Evolutionary conservation across 2,888 invertebrate genomes (phyloP).

Genomic region (Parapristionchus giblindavisi): DNA sequence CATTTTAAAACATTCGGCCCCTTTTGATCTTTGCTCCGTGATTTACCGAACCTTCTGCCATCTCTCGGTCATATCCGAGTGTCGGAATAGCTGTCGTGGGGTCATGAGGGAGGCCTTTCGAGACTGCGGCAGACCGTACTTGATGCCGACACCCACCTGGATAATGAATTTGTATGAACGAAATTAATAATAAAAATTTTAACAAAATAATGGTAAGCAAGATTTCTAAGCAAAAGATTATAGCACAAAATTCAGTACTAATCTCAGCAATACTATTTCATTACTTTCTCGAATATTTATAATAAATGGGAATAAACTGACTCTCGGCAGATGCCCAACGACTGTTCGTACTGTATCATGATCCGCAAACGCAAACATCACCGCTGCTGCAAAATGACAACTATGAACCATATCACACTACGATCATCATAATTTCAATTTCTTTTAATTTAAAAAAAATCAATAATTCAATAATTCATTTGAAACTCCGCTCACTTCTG

Average conservation of each 20-base stretch:
- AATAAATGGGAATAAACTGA: conserved; percentile 79
- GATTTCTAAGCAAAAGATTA: too few relatives aligned
- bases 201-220: background rate
- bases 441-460: background rate
- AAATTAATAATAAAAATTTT: background rate
- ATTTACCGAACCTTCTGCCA: conserved; percentile 79
- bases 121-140: conserved; percentile 98
- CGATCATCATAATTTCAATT: background rate
- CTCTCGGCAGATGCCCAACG: conserved; percentile 93
- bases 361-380: conserved; percentile 97
- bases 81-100: conserved; percentile 95
- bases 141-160: conserved; percentile 80
- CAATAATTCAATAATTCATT: background rate
- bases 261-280: too few relatives aligned
- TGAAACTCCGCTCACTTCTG: conserved; percentile 78
- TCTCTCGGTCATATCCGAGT: conserved; percentile 88
- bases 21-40: conserved; percentile 98
- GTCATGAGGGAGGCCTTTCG: conserved; percentile 98
- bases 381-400: conserved; percentile 83
- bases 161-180: background rate
- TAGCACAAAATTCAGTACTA: too few relatives aligned
- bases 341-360: conserved; percentile 97
- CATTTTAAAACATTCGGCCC: conserved; percentile 96
- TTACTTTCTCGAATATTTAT: too few relatives aligned
- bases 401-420: background rate